Base-by-base conservation (phyloP, 2,888 invertebrate species). In the Nephrotoma appendiculata region DNA sequence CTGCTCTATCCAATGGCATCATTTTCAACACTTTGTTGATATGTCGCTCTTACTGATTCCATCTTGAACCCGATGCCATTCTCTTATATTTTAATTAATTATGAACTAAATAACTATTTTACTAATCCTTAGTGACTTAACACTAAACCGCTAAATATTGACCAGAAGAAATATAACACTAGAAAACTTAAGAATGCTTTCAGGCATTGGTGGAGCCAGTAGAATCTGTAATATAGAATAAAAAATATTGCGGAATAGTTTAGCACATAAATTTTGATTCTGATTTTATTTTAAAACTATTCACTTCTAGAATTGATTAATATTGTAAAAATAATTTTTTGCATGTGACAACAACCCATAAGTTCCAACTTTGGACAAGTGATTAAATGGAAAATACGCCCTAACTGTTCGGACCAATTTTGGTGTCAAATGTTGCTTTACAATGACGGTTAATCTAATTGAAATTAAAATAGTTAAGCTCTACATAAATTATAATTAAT, bases 131-230 rank as follows among this genome's bases (percentile, higher is more conserved):
- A 71, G 31, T 71, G 71, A 31, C 71, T 71, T 31, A 84, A 84
- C 1, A 84, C 12, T 42, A 84, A n/a, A 15, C 84, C 84, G 7
- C 44, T 86, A 9, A 93, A 88, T 42, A 91, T 87, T 86, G 91
- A 91, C 93, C 93, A 93, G 1, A 92, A 57, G 3, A 89, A 88
- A 89, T 93, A 93, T 1, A 92, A 85, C 0, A 90, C 89, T 86
- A 92, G 89, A 48, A 89, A 87, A 85, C 89, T 88, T 90, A 92
- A 91, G 88, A 92, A 86, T 2, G 90, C 88, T 88, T 91, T 91
- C 85, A 92, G 89, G 90, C 92, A 89, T 91, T 93, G 92, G 88
- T 94, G 93, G 0, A 93, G 90, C 91, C 92, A 92, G 90, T 92
- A 93, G 87, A 93, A 91, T 89, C 94, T 94, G 92, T 7, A 92